A percentile compares a stretch with the other conserved stretches of the same genome.
Conservation (phyloP, 2,797 vertebrate genomes). For the Echiichthys vipera region DNA sequence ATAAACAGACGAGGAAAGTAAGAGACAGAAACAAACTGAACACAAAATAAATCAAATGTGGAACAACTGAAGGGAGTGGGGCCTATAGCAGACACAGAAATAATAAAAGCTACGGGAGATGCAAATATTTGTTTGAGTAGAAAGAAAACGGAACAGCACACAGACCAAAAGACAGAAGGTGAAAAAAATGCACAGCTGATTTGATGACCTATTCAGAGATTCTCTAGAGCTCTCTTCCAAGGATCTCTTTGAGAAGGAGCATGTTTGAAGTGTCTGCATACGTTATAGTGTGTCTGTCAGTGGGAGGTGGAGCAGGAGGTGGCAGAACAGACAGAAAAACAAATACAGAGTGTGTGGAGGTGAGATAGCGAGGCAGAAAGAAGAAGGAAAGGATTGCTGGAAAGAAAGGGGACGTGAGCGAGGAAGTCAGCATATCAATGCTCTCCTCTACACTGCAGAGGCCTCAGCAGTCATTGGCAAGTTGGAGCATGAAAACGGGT, state of each 20-base stretch:
- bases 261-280: conserved; percentile 65
- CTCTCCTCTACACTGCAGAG: not conserved
- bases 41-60: conserved; percentile 1
- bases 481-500: conserved; percentile 7
- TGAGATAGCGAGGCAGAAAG: conserved; percentile 37
- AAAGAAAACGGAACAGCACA: conserved; percentile 11
- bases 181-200: conserved; percentile 37
- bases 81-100: not conserved
- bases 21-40: not conserved
- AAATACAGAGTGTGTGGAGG: conserved; percentile 44
- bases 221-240: conserved; percentile 44
- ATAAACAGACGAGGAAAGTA: not conserved
- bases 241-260: conserved; percentile 58
- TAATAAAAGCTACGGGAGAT: not conserved
- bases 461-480: conserved; percentile 10
- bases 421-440: conserved; percentile 12
- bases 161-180: conserved; percentile 6
- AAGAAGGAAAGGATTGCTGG: conserved; percentile 5
- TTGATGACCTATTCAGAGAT: conserved; percentile 67
- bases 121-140: conserved; percentile 31
- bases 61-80: not conserved
- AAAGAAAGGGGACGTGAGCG: conserved; percentile 33
- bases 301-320: conserved; percentile 33
- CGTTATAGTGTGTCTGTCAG: conserved; percentile 51
- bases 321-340: conserved; percentile 44